Evolutionary conservation across 2,113 vertebrate species (phyloP).

Genomic region (Phasianus colchicus): DNA sequence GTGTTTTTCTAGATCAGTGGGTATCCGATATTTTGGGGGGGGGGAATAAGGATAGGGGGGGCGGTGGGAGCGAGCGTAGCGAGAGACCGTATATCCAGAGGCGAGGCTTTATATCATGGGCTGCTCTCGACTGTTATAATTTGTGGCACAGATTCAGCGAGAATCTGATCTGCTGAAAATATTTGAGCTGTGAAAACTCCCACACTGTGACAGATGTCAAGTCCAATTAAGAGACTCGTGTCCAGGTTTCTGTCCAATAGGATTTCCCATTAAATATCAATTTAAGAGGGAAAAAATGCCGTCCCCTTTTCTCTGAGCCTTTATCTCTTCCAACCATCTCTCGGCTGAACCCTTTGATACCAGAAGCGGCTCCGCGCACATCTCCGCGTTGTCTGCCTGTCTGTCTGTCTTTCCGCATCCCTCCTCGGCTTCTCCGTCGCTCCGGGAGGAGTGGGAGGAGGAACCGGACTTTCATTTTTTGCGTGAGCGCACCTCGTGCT

Average conservation of each 20-base stretch:
- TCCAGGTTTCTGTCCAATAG: slow-evolving; percentile 84
- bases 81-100: slow-evolving; percentile 56
- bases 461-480: slow-evolving; percentile 68
- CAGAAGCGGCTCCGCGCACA: slow-evolving; percentile 61
- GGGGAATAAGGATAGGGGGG: accelerated
- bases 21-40: not conserved
- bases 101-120: slow-evolving; percentile 67
- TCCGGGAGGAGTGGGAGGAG: slow-evolving; percentile 58
- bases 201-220: slow-evolving; percentile 87
- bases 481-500: slow-evolving; percentile 49
- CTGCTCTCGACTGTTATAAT: slow-evolving; percentile 78
- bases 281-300: slow-evolving; percentile 79
- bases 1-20: slow-evolving; percentile 66
- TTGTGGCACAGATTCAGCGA: slow-evolving; percentile 81
- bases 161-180: slow-evolving; percentile 83
- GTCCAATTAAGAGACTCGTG: slow-evolving; percentile 84
- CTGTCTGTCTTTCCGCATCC: slow-evolving; percentile 2
- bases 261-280: slow-evolving; percentile 85
- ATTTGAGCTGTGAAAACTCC: slow-evolving; percentile 86
- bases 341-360: slow-evolving; percentile 75
- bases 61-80: not conserved
- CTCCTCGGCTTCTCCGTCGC: slow-evolving; percentile 56
- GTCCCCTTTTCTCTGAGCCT: slow-evolving; percentile 75
- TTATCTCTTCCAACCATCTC: slow-evolving; percentile 81
- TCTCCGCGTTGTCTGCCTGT: slow-evolving; percentile 23